These are phyloP conservation scores for Akabosia matsudoensis DNA, from an alignment of 1,140 invertebrate genomes.

Conservation along the genomic window DNA sequence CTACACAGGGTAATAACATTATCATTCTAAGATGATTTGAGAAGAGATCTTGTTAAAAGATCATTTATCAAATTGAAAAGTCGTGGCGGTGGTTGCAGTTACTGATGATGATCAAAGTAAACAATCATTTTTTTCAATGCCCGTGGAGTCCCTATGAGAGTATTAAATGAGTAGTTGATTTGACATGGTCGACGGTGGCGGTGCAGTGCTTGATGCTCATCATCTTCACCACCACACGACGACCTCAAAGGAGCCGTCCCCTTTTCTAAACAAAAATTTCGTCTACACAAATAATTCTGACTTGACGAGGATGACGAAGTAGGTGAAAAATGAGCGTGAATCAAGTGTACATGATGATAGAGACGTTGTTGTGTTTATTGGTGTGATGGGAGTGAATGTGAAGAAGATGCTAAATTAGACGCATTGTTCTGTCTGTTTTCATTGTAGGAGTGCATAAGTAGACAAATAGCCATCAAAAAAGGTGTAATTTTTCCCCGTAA, in stretches of 20 bases:
- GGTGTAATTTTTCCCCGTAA: not conserved
- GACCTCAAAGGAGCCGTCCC: not conserved
- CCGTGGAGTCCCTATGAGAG: not conserved
- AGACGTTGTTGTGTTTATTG: not conserved
- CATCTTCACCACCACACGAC: not conserved
- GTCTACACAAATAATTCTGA: not conserved
- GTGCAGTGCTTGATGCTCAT: not conserved
- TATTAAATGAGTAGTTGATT: not conserved
- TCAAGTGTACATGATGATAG: not conserved
- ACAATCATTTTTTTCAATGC: not conserved
- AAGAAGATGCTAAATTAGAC: not conserved
- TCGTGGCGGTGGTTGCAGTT: not conserved
- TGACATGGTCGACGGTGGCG: not conserved
- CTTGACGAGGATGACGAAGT: not conserved
- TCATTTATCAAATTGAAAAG: constrained; percentile 25
- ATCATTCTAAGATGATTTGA: not conserved
- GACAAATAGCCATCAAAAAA: not conserved
- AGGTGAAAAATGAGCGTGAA: not conserved
- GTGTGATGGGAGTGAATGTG: not conserved
- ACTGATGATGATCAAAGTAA: not conserved
- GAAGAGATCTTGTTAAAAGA: constrained; percentile 19
- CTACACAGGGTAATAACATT: not conserved
- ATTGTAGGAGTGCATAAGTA: not conserved
- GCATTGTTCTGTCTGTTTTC: constrained; percentile 3
- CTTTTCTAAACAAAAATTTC: not conserved